Evolutionary conservation across 1,140 invertebrate species (phyloP).

Genomic region (Anoplolepis gracilipes): DNA sequence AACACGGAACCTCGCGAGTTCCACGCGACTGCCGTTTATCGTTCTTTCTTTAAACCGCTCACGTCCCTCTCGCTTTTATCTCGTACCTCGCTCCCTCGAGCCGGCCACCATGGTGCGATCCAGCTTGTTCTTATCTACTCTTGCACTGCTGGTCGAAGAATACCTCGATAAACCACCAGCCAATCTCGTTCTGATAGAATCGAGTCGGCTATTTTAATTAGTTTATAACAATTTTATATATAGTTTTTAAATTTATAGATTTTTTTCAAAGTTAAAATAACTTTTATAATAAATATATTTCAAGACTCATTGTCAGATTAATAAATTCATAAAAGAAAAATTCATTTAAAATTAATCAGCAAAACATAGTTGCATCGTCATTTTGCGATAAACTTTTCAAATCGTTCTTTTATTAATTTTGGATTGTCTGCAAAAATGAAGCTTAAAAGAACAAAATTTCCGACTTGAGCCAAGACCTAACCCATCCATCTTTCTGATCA

Average conservation of each 20-base stretch:
- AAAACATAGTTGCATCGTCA: background rate
- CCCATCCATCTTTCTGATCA: too few species aligned
- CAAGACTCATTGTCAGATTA: conserved; percentile 4
- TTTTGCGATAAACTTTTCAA: background rate
- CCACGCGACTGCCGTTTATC: conserved; percentile 54
- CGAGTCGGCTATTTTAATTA: conserved; percentile 42
- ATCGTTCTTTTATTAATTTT: background rate
- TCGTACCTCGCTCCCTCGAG: background rate
- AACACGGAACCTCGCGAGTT: conserved; percentile 56
- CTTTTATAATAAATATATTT: background rate
- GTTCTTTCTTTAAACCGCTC: conserved; percentile 57
- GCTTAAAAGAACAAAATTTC: background rate
- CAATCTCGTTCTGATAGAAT: background rate
- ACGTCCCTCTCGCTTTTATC: conserved; percentile 48
- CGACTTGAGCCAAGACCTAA: background rate
- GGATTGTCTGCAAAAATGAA: background rate
- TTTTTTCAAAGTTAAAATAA: background rate
- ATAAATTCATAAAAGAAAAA: background rate
- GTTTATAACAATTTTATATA: conserved; percentile 6
- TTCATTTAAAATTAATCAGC: background rate
- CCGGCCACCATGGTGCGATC: conserved; percentile 37
- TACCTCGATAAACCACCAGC: conserved; percentile 19
- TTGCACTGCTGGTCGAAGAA: conserved; percentile 7
- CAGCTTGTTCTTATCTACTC: conserved; percentile 45
- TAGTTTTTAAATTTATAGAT: background rate